A percentile compares a stretch with the other conserved stretches of the same genome.
Conservation (phyloP, 2,888 invertebrate species). For the Ectemnius cavifrons region DNA sequence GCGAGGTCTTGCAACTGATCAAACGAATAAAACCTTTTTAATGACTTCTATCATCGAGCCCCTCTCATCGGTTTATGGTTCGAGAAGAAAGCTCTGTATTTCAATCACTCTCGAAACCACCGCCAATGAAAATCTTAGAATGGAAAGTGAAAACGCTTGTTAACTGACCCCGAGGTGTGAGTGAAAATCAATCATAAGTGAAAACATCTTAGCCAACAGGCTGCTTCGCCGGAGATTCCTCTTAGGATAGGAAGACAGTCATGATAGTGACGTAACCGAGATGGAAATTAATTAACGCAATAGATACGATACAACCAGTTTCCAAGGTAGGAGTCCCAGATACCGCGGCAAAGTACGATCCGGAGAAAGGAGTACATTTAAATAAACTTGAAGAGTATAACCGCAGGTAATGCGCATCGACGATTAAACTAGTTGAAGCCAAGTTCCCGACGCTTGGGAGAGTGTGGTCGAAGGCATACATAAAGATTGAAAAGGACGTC, state of each 20-base stretch:
- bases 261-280: background rate
- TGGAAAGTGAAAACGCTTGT: background rate
- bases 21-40: background rate
- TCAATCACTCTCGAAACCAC: background rate
- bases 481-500: conserved; percentile 18
- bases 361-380: background rate
- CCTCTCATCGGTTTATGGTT: background rate
- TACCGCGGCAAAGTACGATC: background rate
- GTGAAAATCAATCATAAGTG: conserved; percentile 3
- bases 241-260: background rate
- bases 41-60: background rate
- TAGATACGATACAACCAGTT: background rate
- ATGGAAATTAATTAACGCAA: conserved; percentile 1
- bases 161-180: conserved; percentile 2
- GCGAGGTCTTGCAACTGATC: conserved; percentile 87
- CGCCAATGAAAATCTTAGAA: background rate
- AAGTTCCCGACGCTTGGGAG: background rate
- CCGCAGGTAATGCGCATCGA: conserved; percentile 1
- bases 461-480: too few species aligned
- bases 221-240: background rate
- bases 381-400: too few species aligned
- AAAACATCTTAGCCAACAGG: background rate
- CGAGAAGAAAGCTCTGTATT: too few species aligned
- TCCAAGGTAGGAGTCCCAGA: background rate
- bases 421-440: background rate